Conservation (phyloP, 1,140 invertebrate genomes). For the Drosophila nasuta region DNA sequence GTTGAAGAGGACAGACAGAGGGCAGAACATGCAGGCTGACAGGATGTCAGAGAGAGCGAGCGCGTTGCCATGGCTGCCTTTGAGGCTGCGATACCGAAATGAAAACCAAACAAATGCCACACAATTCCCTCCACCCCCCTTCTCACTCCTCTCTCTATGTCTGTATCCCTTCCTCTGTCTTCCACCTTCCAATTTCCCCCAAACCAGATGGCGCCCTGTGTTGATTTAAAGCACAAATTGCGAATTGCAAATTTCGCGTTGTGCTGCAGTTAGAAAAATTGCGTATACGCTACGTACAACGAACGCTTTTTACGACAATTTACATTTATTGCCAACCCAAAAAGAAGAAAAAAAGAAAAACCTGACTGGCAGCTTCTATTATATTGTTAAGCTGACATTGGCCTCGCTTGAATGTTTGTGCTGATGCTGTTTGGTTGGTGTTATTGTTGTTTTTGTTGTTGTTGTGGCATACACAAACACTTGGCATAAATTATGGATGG, state of each 20-base stretch:
- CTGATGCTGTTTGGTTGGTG: conserved; percentile 1
- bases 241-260: conserved; percentile 64
- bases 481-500: conserved; percentile 60
- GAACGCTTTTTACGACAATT: conserved; percentile 40
- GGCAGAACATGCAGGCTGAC: conserved; percentile 3
- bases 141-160: neutral
- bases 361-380: conserved; percentile 48
- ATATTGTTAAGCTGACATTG: conserved; percentile 69
- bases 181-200: conserved; percentile 4
- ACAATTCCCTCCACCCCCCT: conserved; percentile 28
- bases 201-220: conserved; percentile 31
- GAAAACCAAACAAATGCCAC: conserved; percentile 82
- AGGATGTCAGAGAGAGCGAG: conserved; percentile 13
- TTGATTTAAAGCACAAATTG: conserved; percentile 77
- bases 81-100: conserved; percentile 65
- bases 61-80: conserved; percentile 68
- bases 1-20: neutral
- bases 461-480: conserved; percentile 42
- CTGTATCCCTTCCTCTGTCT: neutral
- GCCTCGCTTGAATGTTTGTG: conserved; percentile 30
- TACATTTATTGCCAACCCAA: conserved; percentile 43
- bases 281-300: conserved; percentile 42
- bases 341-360: neutral
- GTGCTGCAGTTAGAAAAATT: conserved; percentile 39
- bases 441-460: conserved; percentile 18